Conservation (phyloP, 1,140 invertebrate genomes). For the Andricus grossulariae region DNA sequence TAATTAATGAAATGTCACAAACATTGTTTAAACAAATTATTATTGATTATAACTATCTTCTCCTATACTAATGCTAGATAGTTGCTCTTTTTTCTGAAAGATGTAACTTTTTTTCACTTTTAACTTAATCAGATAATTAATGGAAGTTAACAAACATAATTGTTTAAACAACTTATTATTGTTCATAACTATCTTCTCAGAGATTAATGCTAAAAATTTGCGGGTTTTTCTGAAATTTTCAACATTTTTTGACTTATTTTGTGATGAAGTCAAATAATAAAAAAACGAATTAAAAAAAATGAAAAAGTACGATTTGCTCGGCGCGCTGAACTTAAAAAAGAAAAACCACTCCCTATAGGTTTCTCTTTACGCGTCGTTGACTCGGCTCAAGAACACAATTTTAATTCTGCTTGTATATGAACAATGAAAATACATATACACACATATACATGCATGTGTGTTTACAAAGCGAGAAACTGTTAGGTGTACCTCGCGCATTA, state of each 20-base stretch:
- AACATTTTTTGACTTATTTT: not conserved
- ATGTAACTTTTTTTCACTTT: too few species aligned
- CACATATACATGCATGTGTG: not conserved
- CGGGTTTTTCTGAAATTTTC: too few species aligned
- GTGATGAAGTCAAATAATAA: not conserved
- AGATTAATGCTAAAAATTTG: too few species aligned
- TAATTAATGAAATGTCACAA: too few species aligned
- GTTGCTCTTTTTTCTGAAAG: too few species aligned
- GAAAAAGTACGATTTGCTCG: not conserved
- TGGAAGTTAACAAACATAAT: too few species aligned
- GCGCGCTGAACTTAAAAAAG: not conserved
- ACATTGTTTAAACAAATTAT: too few species aligned
- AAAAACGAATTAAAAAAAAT: not conserved
- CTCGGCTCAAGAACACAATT: not conserved
- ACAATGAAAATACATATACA: not conserved
- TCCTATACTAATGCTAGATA: too few species aligned
- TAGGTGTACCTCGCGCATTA: not conserved
- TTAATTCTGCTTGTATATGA: not conserved
- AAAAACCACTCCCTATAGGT: slow-evolving; percentile 7
- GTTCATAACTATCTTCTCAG: too few species aligned
- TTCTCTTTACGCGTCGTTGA: slow-evolving; percentile 10
- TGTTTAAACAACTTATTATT: too few species aligned
- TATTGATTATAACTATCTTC: too few species aligned
- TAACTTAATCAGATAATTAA: too few species aligned
- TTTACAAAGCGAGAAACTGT: slow-evolving; percentile 14